These are phyloP conservation scores for Notamacropus eugenii DNA, from an alignment of 2,797 vertebrate species.

Conservation along the genomic window DNA sequence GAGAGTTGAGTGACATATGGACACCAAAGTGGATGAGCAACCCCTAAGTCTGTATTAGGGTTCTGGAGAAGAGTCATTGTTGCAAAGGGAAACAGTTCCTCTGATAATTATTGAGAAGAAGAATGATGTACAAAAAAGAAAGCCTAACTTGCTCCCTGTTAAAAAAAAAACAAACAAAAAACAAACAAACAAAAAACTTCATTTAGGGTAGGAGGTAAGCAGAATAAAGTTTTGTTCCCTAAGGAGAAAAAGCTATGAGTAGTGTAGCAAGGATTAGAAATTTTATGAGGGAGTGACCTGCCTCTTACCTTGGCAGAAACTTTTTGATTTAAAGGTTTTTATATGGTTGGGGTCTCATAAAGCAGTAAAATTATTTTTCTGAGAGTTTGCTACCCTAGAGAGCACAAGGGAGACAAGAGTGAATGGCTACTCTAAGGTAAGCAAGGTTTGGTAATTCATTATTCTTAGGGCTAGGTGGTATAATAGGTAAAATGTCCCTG, in stretches of 20 bases:
- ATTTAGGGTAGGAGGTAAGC: neutral
- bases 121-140: neutral
- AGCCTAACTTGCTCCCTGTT: neutral
- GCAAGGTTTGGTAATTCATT: neutral
- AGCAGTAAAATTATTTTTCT: neutral
- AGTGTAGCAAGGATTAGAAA: neutral
- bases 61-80: neutral
- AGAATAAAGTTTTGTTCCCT: neutral
- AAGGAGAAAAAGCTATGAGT: neutral
- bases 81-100: neutral
- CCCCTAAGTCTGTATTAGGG: neutral
- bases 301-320: neutral
- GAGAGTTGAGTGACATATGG: neutral
- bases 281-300: neutral
- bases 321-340: neutral
- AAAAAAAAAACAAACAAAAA: neutral
- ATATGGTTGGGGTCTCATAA: neutral
- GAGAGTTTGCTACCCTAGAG: neutral
- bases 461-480: neutral
- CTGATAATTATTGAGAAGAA: neutral
- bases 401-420: neutral
- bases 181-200: neutral
- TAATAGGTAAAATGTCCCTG: neutral
- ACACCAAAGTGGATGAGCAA: neutral
- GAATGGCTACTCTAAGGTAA: neutral